Conservation (phyloP, 2,797 vertebrate genomes). For the Danionella dracula region DNA sequence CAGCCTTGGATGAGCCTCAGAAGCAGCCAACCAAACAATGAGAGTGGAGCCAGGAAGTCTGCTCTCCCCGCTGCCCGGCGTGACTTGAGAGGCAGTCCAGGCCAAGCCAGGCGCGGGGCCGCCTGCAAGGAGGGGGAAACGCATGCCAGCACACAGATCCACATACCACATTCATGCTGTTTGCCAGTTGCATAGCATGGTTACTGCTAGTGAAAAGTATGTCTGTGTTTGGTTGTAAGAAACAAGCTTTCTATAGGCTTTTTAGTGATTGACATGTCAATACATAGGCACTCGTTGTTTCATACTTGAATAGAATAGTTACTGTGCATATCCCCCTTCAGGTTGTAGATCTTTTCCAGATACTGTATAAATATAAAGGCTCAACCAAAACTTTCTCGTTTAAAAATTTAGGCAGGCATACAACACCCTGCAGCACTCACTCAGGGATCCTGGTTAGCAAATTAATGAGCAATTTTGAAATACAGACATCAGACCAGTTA, state of each 20-base stretch:
- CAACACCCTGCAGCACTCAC: no score
- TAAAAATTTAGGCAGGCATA: no score
- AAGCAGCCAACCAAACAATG: slow-evolving; percentile 87
- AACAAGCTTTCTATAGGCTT: background rate
- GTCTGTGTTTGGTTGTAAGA: background rate
- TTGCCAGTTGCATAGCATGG: slow-evolving; percentile 12
- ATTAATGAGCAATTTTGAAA: no score
- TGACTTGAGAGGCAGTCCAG: slow-evolving; percentile 81
- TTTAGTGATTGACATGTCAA: no score
- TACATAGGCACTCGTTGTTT: no score
- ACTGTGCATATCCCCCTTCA: no score
- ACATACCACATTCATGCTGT: slow-evolving; percentile 27
- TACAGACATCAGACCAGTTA: no score
- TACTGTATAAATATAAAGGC: no score
- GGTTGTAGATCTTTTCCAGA: no score
- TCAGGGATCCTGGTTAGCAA: no score
- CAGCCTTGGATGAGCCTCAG: slow-evolving; percentile 73
- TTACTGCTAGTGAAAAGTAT: background rate
- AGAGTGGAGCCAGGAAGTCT: slow-evolving; percentile 94
- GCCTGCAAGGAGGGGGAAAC: slow-evolving; percentile 68
- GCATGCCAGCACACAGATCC: slow-evolving; percentile 41
- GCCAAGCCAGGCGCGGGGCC: slow-evolving; percentile 74
- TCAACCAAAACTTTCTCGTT: no score
- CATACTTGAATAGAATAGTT: no score
- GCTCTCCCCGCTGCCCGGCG: slow-evolving; percentile 72